Evolutionary conservation across 1,140 invertebrate genomes (phyloP), one percentile per base, ranked within the genome.

Genomic region (Physella acuta): DNA sequence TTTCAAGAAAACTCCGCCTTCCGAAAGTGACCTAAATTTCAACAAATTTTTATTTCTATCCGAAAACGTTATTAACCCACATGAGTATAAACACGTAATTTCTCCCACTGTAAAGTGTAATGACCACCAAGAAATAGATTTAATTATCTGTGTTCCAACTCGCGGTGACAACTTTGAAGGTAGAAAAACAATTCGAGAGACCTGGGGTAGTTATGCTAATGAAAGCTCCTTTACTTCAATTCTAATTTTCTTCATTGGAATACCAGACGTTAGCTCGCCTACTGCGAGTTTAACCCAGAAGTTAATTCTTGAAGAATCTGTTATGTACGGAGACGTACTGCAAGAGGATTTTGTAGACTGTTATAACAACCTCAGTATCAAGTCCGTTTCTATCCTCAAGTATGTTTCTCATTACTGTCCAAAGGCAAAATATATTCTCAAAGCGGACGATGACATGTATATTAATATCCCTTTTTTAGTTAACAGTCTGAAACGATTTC

Each of bases 311-410:
- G 53, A 33, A 30, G 93, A 95, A 82, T 88, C 88, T 76, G 74
- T 75, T 0, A 74, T 73, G 0, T 87, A 89, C 75, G 82, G 86
- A n/a, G 93, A 95, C 79, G 87, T 94, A 67, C 87, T 94, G 31
- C 91, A 93, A 85, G 92, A 91, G 24, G 89, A 88, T 73, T 94
- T 94, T 82, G 71, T 87, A 20, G 93, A 94, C 84, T 87, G 87
- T 34, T 94, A 94, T 79, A 87, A 89, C 71, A 95, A 94, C 84
- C 88, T 95, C 82, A 93, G 92, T 3, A 92, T 93, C 74, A 95
- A 95, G 83, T 92, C 93, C 82, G 89, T 92, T 1, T 92, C 92
- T 89, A 89, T 89, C 3, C 87, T 94, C 20, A 92, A 92, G 79
- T 95, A 92, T 90, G 88, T 90, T 52, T 87, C 88, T 5, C 88